A percentile compares a stretch with the other conserved stretches of the same genome.
phyloP scores from a whole-genome alignment of 2,888 invertebrate species.

The Nebria salina region DNA sequence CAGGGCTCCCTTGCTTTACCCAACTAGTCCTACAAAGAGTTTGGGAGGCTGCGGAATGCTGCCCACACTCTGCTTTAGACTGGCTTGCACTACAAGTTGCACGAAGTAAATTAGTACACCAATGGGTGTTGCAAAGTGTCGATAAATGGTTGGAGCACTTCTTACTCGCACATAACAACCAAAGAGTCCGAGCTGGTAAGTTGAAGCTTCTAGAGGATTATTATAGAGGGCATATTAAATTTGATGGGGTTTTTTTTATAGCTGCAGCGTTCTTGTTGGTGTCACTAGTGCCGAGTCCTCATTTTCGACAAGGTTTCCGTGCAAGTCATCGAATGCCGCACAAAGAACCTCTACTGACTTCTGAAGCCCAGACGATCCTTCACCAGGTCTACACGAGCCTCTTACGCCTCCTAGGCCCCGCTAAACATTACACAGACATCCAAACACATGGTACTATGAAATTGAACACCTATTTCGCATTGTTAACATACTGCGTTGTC shows the following conservation, averaged over 20 bases:
- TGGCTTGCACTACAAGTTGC: conserved; percentile 89
- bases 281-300: conserved; percentile 88
- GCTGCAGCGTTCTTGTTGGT: conserved; percentile 91
- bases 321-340: conserved; percentile 64
- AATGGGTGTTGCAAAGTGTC: conserved; percentile 91
- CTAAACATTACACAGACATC: conserved; percentile 87
- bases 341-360: conserved; percentile 65
- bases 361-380: conserved; percentile 67
- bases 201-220: conserved; percentile 30
- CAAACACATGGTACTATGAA: conserved; percentile 90
- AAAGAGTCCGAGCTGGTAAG: conserved; percentile 83
- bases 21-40: conserved; percentile 87
- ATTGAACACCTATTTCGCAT: conserved; percentile 90
- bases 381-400: conserved; percentile 79
- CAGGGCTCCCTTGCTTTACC: conserved; percentile 90
- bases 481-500: conserved; percentile 91
- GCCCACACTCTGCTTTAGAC: conserved; percentile 91
- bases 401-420: conserved; percentile 79
- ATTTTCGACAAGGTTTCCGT: conserved; percentile 89
- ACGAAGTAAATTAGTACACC: conserved; percentile 88
- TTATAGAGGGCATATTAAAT: conserved; percentile 11
- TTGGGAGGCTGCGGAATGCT: conserved; percentile 90
- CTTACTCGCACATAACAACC: conserved; percentile 84
- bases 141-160: conserved; percentile 93
- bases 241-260: conserved; percentile 55